Conservation (phyloP, 2,113 vertebrate genomes). For the Oreotrochilus melanogaster region DNA sequence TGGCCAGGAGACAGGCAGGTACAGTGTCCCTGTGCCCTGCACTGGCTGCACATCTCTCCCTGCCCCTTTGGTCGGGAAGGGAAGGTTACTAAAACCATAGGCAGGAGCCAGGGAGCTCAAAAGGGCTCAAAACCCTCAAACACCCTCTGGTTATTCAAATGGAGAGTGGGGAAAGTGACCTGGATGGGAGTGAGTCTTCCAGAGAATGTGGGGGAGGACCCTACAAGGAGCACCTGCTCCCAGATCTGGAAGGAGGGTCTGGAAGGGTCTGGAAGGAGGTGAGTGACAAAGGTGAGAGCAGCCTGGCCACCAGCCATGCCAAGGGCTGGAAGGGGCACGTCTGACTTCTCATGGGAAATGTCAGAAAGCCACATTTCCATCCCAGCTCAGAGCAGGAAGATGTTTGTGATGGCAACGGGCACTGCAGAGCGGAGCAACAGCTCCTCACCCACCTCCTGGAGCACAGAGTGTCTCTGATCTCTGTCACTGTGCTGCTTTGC, state of each 20-base stretch:
- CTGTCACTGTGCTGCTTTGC: rapidly evolving
- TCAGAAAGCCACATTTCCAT: neutral
- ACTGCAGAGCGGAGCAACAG: neutral
- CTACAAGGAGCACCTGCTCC: neutral
- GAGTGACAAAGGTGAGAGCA: neutral
- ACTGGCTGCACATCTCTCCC: neutral
- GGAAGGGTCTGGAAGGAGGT: neutral
- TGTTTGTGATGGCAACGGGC: rapidly evolving
- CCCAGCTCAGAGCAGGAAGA: rapidly evolving
- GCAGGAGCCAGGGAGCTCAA: neutral
- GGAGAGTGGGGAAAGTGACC: rapidly evolving
- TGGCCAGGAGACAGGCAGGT: neutral
- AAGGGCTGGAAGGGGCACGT: neutral
- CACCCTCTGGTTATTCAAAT: neutral
- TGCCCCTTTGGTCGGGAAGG: neutral
- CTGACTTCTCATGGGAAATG: neutral
- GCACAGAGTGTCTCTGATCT: neutral
- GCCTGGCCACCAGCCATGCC: neutral
- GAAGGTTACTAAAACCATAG: neutral
- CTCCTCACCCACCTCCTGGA: neutral
- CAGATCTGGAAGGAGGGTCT: neutral
- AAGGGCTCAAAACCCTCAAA: neutral
- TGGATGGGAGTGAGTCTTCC: neutral
- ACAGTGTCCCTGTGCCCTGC: neutral
- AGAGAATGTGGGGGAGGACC: neutral